Conservation (phyloP, 2,113 vertebrate species). For the Bubalus kerabau region DNA sequence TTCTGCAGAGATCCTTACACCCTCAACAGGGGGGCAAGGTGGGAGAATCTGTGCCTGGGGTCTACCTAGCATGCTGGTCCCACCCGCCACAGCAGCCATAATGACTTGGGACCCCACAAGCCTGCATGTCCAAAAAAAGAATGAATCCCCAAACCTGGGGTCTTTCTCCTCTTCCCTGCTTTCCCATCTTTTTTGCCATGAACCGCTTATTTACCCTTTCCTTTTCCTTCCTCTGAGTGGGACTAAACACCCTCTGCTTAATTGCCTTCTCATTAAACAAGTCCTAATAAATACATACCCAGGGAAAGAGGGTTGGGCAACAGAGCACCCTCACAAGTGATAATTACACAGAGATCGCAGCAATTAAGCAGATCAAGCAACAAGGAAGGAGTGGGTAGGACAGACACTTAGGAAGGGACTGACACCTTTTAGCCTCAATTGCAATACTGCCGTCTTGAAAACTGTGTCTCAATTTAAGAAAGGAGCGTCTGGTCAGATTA, state of each 20-base stretch:
- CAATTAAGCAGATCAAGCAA: constrained; percentile 63
- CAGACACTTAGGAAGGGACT: background rate
- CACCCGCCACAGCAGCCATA: background rate
- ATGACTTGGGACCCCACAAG: background rate
- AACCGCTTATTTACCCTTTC: background rate
- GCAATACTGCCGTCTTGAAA: background rate
- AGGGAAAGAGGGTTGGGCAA: constrained; percentile 50
- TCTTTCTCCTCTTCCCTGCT: background rate
- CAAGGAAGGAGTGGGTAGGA: constrained; percentile 43
- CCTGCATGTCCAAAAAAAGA: background rate
- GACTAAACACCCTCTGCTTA: constrained; percentile 35
- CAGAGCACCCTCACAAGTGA: constrained; percentile 52
- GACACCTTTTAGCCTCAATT: background rate
- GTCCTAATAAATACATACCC: constrained; percentile 59
- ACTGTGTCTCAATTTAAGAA: background rate
- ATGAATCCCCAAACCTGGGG: background rate
- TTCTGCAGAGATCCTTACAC: background rate
- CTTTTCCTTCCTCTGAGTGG: background rate
- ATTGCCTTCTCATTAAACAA: constrained; percentile 54
- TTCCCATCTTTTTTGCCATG: background rate
- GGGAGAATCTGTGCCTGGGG: background rate
- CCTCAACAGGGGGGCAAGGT: background rate
- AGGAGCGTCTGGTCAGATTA: background rate
- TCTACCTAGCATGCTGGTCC: background rate
- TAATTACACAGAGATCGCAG: constrained; percentile 66